phyloP scores from a whole-genome alignment of 35 echinoderm and acorn worm species.

The Acanthaster planci region DNA sequence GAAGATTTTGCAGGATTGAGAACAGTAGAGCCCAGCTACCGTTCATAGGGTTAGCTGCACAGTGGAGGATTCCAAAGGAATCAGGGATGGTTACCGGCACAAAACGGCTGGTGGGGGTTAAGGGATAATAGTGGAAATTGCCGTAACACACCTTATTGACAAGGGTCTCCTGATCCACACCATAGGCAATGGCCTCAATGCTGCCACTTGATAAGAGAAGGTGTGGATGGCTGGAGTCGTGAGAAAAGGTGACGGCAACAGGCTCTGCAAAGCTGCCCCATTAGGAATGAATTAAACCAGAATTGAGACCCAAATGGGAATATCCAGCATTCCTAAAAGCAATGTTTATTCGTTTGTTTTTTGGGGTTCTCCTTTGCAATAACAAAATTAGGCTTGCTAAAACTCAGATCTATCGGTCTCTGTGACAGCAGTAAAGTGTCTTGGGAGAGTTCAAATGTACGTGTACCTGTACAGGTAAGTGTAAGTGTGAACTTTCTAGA shows the following conservation, averaged over 20 bases:
- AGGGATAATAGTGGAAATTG: neutral
- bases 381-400: too few species aligned
- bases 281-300: neutral
- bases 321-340: too few species aligned
- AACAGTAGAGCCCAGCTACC: too few species aligned
- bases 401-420: too few species aligned
- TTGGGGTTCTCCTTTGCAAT: too few species aligned
- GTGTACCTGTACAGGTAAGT: neutral
- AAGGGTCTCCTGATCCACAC: conserved; percentile 68
- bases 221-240: conserved; percentile 51
- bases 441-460: too few species aligned
- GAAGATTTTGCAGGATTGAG: too few species aligned
- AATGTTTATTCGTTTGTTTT: too few species aligned
- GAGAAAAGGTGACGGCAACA: conserved; percentile 46
- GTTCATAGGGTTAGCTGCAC: neutral
- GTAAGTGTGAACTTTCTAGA: too few species aligned
- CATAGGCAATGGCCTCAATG: conserved; percentile 40
- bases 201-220: conserved; percentile 33
- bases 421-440: too few species aligned
- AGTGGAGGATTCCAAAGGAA: neutral
- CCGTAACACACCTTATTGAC: conserved; percentile 82
- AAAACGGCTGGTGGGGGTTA: too few species aligned
- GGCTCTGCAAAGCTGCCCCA: conserved; percentile 67
- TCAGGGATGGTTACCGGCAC: neutral
- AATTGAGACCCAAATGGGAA: too few species aligned